Evolutionary conservation across 2,797 vertebrate species (phyloP).

Genomic region (Odontamblyopus lacepedii): DNA sequence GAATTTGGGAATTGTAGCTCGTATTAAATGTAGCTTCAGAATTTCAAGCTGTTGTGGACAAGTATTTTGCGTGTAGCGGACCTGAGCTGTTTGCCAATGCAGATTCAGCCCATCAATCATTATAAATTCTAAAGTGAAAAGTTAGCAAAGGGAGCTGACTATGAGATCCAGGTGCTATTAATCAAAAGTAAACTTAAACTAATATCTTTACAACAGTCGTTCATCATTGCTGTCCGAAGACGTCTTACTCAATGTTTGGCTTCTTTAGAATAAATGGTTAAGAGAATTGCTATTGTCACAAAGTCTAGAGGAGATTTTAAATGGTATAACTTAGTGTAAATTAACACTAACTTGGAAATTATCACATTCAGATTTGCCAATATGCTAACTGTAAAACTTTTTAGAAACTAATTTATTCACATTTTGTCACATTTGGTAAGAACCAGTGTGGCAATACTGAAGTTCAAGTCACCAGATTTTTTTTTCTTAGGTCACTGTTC

Average conservation of each 20-base stretch:
- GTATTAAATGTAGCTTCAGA: not conserved
- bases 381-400: too few species aligned
- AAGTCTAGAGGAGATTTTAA: not conserved
- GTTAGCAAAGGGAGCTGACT: constrained; percentile 3
- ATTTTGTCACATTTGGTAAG: too few species aligned
- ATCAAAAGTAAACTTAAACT: constrained; percentile 10
- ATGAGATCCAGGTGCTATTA: constrained; percentile 3
- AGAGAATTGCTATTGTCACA: not conserved
- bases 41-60: not conserved
- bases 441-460: too few species aligned
- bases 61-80: not conserved
- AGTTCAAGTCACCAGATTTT: too few species aligned
- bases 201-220: constrained; percentile 6
- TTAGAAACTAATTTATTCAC: too few species aligned
- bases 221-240: not conserved
- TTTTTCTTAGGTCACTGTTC: too few species aligned
- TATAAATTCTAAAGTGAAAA: constrained; percentile 5
- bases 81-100: not conserved
- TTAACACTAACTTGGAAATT: too few species aligned
- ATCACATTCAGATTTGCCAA: too few species aligned
- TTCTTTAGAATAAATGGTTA: not conserved
- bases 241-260: not conserved
- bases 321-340: not conserved
- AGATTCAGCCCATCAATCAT: constrained; percentile 5
- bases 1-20: not conserved